Percentiles rank a stretch among this genome's conserved stretches.
Conservation (phyloP, 2,797 vertebrate genomes). For the Sciurus carolinensis region DNA sequence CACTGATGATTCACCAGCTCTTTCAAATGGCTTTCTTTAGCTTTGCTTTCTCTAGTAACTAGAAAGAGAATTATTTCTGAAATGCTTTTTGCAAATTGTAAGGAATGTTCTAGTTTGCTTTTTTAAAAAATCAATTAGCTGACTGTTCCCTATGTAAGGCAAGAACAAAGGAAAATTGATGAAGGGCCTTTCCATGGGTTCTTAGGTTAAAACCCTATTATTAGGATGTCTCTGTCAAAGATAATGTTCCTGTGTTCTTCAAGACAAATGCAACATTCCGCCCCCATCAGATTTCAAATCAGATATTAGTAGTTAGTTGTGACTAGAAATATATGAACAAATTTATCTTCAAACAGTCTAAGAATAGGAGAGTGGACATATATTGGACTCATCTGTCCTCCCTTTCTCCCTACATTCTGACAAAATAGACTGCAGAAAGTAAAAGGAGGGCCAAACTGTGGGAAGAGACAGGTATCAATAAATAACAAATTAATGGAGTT, state of each 20-base stretch:
- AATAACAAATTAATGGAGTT: not conserved
- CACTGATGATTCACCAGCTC: not conserved
- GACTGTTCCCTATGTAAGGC: constrained; percentile 4
- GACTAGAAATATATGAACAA: not conserved
- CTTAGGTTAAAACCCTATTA: constrained; percentile 2
- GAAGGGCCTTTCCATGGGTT: not conserved
- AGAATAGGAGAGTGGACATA: not conserved
- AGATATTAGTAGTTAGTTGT: not conserved
- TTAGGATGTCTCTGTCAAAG: constrained; percentile 34
- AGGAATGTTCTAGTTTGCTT: not conserved
- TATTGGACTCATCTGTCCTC: not conserved
- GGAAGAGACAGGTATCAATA: not conserved
- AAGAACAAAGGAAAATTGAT: constrained; percentile 11
- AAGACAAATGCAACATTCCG: constrained; percentile 23
- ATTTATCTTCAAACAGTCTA: constrained; percentile 27
- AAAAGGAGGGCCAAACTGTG: not conserved
- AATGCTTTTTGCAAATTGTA: constrained; percentile 33
- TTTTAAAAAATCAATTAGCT: not conserved
- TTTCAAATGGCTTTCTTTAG: constrained; percentile 5
- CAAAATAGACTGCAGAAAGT: constrained; percentile 1
- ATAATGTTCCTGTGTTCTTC: not conserved
- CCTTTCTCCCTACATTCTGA: not conserved
- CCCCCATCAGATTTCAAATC: constrained; percentile 17
- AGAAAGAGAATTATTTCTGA: constrained; percentile 44
- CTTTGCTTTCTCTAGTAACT: constrained; percentile 65